Evolutionary conservation across 2,888 invertebrate species (phyloP).

Genomic region (Cetonia aurata): DNA sequence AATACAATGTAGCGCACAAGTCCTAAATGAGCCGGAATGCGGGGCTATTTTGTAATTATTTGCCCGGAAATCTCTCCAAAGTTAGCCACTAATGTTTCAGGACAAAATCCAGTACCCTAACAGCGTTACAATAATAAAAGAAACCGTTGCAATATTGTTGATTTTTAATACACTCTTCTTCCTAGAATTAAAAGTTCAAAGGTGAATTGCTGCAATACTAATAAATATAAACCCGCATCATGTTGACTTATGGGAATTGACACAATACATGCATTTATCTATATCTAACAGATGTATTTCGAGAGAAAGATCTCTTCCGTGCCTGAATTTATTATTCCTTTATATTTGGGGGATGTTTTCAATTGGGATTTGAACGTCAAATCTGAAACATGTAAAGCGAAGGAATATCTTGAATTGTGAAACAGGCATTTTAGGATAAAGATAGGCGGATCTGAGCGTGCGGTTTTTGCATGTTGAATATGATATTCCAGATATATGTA

Average conservation of each 20-base stretch:
- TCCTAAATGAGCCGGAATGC: no score
- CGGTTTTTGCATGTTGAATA: background rate
- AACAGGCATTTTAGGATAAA: background rate
- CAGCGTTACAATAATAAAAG: no score
- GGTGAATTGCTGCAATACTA: no score
- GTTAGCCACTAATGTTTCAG: no score
- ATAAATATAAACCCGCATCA: constrained; percentile 27
- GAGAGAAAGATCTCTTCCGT: constrained; percentile 10
- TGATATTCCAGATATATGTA: background rate
- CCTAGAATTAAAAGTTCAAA: no score
- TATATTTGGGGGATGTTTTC: background rate
- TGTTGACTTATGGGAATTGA: constrained; percentile 27
- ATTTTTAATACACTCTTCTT: no score
- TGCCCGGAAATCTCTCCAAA: no score
- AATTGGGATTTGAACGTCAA: background rate
- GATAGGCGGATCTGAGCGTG: background rate
- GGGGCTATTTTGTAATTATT: no score
- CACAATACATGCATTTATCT: background rate
- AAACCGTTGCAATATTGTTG: no score
- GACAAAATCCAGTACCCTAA: no score
- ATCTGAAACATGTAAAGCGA: constrained; percentile 11
- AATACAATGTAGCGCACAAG: no score
- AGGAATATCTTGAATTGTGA: background rate
- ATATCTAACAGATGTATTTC: constrained; percentile 9
- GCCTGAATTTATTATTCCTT: constrained; percentile 24